Percentiles rank a stretch among this genome's conserved stretches.
These are phyloP conservation scores for Macrochelys suwanniensis DNA, from an alignment of 2,797 vertebrate genomes.

Conservation along the genomic window DNA sequence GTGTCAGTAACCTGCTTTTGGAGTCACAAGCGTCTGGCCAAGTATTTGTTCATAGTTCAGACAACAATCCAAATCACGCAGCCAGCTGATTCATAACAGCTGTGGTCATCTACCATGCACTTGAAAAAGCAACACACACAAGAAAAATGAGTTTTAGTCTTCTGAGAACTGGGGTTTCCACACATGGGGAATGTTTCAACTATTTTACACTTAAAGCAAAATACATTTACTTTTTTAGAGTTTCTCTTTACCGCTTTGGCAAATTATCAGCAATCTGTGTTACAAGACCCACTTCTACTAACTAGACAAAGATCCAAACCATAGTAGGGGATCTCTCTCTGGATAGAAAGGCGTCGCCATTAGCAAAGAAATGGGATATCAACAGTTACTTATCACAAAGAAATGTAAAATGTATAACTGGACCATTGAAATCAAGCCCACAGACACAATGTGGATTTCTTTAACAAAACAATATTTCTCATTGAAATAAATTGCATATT, in stretches of 20 bases:
- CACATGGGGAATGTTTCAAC: fast-evolving
- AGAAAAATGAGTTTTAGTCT: fast-evolving
- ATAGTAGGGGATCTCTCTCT: fast-evolving
- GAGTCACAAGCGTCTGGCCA: neutral
- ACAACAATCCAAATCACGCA: neutral
- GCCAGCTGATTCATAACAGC: fast-evolving
- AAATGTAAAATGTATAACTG: neutral
- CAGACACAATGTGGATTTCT: neutral
- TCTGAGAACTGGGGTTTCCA: fast-evolving
- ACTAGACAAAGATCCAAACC: fast-evolving
- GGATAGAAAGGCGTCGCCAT: neutral
- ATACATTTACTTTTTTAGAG: fast-evolving
- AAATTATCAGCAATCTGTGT: neutral
- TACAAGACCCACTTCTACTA: neutral
- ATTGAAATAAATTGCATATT: fast-evolving
- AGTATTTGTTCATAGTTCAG: neutral
- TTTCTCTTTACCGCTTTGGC: neutral
- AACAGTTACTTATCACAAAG: fast-evolving
- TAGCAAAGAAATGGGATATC: neutral
- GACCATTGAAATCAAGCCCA: neutral
- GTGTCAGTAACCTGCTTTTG: neutral
- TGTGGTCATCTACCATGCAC: fast-evolving
- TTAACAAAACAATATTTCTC: fast-evolving
- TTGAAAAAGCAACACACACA: fast-evolving
- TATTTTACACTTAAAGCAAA: fast-evolving